Evolutionary conservation across 2,113 vertebrate genomes (phyloP), one percentile per base, ranked within the genome.

Genomic region (Heterocephalus glaber): DNA sequence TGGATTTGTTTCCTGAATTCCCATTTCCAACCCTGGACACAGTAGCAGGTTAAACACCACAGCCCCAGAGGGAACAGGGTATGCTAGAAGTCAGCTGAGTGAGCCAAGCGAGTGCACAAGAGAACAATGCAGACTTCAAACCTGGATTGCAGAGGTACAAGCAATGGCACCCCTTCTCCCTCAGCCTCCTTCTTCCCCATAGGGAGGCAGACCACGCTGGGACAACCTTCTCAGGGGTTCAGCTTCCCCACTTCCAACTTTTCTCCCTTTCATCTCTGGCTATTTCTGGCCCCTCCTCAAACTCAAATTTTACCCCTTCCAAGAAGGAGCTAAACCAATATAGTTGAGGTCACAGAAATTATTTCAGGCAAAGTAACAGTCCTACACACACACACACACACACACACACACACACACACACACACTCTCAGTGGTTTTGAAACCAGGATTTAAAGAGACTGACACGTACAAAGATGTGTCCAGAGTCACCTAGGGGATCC

Each of bases 1-100:
- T 93, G 84, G 24, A 44, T 72, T 85, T 95, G 24, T 90, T 47
- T 94, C 54, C 61, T 95, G 56, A 82, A 90, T 95, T 97, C 95
- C 88, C 94, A 96, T 96, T 96, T 94, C 87, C 68, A 93, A 47
- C 83, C 96, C 92, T 83, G 52, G 60, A 72, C 65, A 76, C 44
- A 44, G 70, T 26, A 72, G 41, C n/a, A 89, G 54, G 58, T 60
- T 77, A 94, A 81, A 85, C 14, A 96, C 38, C 81, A 79, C n/a
- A 85, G 33, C 56, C 44, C 61, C 76, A 58, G 68, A 87, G 58
- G 91, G 54, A 83, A 79, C 38, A n/a, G 44, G n/a, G 19, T 68
- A 94, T 95, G 47, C 56, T 66, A 86, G 22, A 66, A 79, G 68
- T 68, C 41, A 54, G 49, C 76, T 85, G 88, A 94, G 56, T 52